Conservation (phyloP, 2,888 invertebrate species). For the Alloplasta piceator region DNA sequence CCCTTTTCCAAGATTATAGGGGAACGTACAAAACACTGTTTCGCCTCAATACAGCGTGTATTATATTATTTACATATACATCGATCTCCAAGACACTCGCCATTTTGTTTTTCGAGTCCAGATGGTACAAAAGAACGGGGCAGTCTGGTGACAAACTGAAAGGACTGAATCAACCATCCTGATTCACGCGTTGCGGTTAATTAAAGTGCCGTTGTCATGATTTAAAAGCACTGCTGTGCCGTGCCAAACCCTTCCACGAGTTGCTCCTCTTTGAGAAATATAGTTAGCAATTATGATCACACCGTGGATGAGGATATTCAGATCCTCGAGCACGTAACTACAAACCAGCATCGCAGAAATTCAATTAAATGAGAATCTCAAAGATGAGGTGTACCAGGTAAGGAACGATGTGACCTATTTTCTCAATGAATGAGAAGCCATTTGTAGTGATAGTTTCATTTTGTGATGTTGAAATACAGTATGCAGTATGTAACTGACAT, state of each 20-base stretch:
- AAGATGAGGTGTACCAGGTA: background rate
- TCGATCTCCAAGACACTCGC: slow-evolving; percentile 5
- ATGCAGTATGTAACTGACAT: too few relatives aligned
- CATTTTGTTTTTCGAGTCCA: slow-evolving; percentile 34
- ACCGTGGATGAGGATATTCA: background rate
- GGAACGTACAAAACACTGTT: slow-evolving; percentile 2
- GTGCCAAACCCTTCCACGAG: too few relatives aligned
- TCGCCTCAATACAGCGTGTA: background rate
- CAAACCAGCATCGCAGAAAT: background rate
- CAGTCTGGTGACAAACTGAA: slow-evolving; percentile 41
- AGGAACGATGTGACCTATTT: background rate
- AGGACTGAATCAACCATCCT: slow-evolving; percentile 64
- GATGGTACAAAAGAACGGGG: background rate
- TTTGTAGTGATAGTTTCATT: too few relatives aligned
- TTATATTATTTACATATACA: background rate
- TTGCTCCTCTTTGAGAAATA: background rate
- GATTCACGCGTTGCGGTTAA: slow-evolving; percentile 69
- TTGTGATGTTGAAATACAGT: too few relatives aligned
- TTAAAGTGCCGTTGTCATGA: slow-evolving; percentile 65
- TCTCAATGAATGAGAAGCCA: background rate
- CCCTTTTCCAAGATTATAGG: slow-evolving; percentile 6
- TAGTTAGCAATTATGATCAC: background rate
- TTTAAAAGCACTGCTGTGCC: background rate
- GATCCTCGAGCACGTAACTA: background rate
- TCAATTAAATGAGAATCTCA: background rate